A percentile compares a stretch with the other conserved stretches of the same genome.
phyloP scores from a whole-genome alignment of 2,888 invertebrate genomes.

The Cylloceria caligata region DNA sequence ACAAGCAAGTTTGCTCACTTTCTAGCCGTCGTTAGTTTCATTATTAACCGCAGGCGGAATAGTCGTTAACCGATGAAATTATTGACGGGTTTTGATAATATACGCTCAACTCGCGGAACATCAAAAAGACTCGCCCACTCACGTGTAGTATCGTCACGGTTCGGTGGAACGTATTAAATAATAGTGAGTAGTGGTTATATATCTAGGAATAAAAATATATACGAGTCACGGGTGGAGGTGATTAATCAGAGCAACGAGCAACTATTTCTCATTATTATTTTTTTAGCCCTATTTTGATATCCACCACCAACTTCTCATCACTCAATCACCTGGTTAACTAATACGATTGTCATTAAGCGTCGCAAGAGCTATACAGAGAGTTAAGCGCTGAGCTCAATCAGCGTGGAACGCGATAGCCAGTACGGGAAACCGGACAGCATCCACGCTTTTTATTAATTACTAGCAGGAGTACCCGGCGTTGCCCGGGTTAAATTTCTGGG shows the following conservation, averaged over 20 bases:
- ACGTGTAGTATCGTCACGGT: not conserved
- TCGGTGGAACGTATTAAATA: not conserved
- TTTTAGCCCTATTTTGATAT: not conserved
- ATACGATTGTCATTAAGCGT: conserved; percentile 39
- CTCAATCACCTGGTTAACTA: conserved; percentile 22
- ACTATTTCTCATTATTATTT: conserved; percentile 7
- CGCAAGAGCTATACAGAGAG: not conserved
- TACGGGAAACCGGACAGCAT: not conserved
- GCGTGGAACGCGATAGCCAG: not conserved
- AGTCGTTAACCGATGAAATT: not conserved
- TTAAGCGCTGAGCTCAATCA: not conserved
- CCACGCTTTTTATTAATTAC: not conserved
- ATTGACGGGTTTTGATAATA: conserved; percentile 18
- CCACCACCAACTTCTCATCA: not conserved
- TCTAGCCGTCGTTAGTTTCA: not conserved
- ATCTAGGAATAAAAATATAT: not conserved
- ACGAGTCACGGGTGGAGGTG: conserved; percentile 8
- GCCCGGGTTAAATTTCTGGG: too few species aligned
- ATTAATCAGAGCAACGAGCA: conserved; percentile 21
- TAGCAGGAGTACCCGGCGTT: not conserved
- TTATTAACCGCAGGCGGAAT: not conserved
- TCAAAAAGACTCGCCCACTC: not conserved
- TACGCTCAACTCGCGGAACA: not conserved
- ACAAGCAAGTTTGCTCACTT: not conserved
- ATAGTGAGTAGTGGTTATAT: not conserved